Conservation (phyloP, 2,888 invertebrate species). For the Rotaria socialis region DNA sequence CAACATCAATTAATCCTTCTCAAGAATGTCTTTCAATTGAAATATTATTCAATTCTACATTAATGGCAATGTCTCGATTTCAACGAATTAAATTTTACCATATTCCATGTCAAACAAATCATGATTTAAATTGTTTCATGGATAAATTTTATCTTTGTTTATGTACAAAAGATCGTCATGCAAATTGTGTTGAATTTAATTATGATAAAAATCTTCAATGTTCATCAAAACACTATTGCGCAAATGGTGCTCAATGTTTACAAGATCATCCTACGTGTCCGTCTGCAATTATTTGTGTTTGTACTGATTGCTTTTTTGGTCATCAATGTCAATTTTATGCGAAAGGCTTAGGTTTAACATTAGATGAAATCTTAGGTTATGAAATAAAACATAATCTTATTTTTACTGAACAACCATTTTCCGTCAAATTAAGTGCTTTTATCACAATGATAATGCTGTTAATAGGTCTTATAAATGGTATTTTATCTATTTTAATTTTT, state of each 20-base stretch:
- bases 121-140: background rate
- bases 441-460: background rate
- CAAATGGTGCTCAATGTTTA: background rate
- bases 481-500: background rate
- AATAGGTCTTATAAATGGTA: background rate
- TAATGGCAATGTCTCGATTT: background rate
- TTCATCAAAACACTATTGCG: background rate
- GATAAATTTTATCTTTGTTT: conserved; percentile 11
- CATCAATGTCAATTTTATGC: background rate
- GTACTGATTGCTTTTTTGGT: conserved; percentile 18
- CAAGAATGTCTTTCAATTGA: background rate
- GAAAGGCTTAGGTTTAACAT: background rate
- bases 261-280: background rate
- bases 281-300: background rate
- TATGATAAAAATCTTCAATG: background rate
- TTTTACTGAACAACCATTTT: background rate
- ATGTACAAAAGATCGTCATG: background rate
- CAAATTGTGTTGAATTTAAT: background rate
- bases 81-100: conserved; percentile 20
- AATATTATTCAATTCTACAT: background rate
- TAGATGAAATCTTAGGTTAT: background rate
- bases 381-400: background rate
- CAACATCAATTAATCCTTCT: background rate
- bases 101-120: background rate
- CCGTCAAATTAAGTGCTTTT: background rate